Base-by-base conservation (phyloP, 2,797 vertebrate genomes). In the Poecilia wingei region DNA sequence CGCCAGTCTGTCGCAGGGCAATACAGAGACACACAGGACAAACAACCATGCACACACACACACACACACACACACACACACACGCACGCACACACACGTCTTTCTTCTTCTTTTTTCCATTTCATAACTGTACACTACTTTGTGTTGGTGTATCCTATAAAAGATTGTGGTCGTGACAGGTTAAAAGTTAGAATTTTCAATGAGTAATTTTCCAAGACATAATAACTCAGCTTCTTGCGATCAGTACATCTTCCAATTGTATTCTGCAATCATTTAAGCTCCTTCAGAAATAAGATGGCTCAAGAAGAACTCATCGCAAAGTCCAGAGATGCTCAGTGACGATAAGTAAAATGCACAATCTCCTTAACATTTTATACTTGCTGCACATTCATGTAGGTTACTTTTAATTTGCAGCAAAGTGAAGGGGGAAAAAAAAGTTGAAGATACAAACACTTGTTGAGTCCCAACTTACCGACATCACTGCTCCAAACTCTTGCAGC, bases 401-500 rank as follows among this genome's bases (percentile, higher is more conserved):
- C 9, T 64, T 64, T 36, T 64, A 64, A 7, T 64, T 31, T 28
- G n/a, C 57, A 33, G 16, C 31, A 61, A 18, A 16, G 16, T 18
- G 14, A 3, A 14, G 28, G 3, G 12, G 3, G 4, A 6, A 31
- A 33, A 9, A 66, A 1, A 59, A 3, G n/a, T 51, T 76, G 16
- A 3, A 36, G 16, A 2, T 3, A 13, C 49, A 25, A 8, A 72
- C 80, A 73, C 72, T 75, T 77, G 75, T 79, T 87, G 76, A 81
- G 49, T 20, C 36, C 64, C 31, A 47, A 94, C 94, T 95, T 79
- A 95, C 95, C 33, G 31, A 41, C 13, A 0, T 68, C 55, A 6
- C 33, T 20, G 70, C 59, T 91, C 94, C 89, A 82, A 0, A 75
- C 20, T 59, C 69, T 89, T 2, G 64, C 69, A 74, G 89, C 83